These are phyloP conservation scores for Balearica regulorum DNA, from an alignment of 2,797 vertebrate genomes.

Conservation along the genomic window DNA sequence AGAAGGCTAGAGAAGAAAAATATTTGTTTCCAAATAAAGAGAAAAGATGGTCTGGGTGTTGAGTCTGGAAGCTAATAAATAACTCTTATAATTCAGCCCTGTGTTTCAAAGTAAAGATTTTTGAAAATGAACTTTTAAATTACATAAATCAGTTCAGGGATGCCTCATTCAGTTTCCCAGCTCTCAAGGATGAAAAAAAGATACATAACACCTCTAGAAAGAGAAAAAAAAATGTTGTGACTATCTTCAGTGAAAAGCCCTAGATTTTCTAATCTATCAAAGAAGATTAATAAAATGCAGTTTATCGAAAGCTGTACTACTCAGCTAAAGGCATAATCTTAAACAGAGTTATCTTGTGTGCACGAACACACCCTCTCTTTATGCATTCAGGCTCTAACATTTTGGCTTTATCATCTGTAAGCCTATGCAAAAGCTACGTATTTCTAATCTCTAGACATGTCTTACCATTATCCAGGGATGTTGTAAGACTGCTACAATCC, in stretches of 20 bases:
- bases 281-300: background rate
- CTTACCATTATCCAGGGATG: background rate
- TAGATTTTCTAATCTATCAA: background rate
- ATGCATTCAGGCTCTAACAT: background rate
- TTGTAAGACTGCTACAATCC: background rate
- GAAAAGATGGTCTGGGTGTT: background rate
- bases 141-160: background rate
- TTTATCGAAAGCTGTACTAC: background rate
- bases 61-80: background rate
- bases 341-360: background rate
- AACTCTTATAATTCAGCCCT: background rate
- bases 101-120: background rate
- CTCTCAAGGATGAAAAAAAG: fast-evolving
- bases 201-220: background rate
- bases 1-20: background rate
- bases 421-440: fast-evolving
- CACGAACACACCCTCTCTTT: background rate
- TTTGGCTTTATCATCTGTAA: background rate
- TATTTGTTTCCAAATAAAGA: background rate
- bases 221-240: background rate
- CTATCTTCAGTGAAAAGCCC: background rate
- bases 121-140: background rate
- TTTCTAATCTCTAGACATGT: background rate
- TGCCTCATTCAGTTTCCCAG: background rate
- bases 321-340: background rate